A percentile compares a stretch with the other conserved stretches of the same genome.
These are phyloP conservation scores for Dendronephthya gigantea DNA, from an alignment of 64 coral and sea anemone genomes.

Conservation along the genomic window DNA sequence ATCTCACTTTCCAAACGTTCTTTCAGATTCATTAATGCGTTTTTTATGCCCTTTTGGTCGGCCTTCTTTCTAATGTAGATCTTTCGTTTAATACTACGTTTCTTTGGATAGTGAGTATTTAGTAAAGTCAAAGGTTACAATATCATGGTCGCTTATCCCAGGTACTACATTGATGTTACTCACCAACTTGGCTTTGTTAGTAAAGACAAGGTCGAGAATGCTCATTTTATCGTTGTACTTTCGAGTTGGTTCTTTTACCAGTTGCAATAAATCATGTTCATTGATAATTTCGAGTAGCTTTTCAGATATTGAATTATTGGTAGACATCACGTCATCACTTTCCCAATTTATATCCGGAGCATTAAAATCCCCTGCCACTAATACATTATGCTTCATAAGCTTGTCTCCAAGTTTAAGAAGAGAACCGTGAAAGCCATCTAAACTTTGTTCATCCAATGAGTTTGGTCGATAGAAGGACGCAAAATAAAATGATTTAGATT, in stretches of 20 bases:
- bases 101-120: slow-evolving; percentile 6
- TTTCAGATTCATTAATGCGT: background rate
- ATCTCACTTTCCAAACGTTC: background rate
- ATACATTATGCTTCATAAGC: slow-evolving; percentile 5
- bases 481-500: slow-evolving; percentile 13
- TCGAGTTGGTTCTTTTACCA: background rate
- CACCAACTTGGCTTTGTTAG: slow-evolving; percentile 1
- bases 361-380: slow-evolving; percentile 18
- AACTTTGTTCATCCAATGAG: background rate
- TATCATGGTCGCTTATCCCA: slow-evolving; percentile 19
- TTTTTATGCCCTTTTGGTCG: background rate
- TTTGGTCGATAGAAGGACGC: slow-evolving; percentile 32
- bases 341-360: slow-evolving; percentile 28
- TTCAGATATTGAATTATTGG: slow-evolving; percentile 4
- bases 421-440: slow-evolving; percentile 18
- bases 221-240: background rate
- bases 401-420: slow-evolving; percentile 7
- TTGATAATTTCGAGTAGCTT: slow-evolving; percentile 18
- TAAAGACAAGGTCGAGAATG: background rate
- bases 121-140: slow-evolving; percentile 8
- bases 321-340: background rate
- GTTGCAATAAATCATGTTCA: slow-evolving; percentile 24
- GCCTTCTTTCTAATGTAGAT: slow-evolving; percentile 28
- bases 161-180: slow-evolving; percentile 11
- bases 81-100: slow-evolving; percentile 20